phyloP scores from a whole-genome alignment of 2,797 vertebrate genomes.

The Cuculus canorus region DNA sequence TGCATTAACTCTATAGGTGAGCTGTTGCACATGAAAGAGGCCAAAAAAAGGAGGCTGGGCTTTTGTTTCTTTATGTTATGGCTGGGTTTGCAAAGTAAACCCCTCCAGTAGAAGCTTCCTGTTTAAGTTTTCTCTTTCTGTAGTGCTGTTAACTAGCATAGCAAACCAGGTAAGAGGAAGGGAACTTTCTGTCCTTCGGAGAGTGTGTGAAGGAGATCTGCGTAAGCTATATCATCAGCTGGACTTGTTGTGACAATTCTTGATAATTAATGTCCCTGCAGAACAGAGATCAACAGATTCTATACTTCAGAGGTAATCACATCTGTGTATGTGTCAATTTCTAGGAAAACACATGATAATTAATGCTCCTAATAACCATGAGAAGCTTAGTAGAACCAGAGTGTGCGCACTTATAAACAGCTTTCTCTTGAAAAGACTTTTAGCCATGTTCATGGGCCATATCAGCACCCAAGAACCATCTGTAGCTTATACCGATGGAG shows the following conservation, averaged over 20 bases:
- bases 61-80: not conserved
- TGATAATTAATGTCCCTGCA: constrained; percentile 35
- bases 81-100: not conserved
- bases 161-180: not conserved
- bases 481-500: not conserved
- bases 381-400: not conserved
- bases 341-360: not conserved
- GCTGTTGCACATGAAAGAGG: not conserved
- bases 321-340: not conserved
- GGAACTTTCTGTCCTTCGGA: not conserved
- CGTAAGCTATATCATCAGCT: not conserved
- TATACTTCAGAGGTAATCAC: constrained; percentile 20
- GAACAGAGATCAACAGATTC: constrained; percentile 4
- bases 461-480: not conserved
- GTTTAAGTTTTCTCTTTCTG: not conserved
- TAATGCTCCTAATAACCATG: not conserved
- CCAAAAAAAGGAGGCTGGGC: no score
- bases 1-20: not conserved
- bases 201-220: not conserved
- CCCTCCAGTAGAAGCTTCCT: not conserved
- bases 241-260: constrained; percentile 10
- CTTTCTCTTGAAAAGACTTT: not conserved
- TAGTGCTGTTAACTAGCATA: not conserved
- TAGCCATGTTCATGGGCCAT: not conserved
- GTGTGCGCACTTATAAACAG: not conserved